Base-by-base conservation (phyloP, 2,888 invertebrate genomes). In the Tryphoninae sp. region DNA sequence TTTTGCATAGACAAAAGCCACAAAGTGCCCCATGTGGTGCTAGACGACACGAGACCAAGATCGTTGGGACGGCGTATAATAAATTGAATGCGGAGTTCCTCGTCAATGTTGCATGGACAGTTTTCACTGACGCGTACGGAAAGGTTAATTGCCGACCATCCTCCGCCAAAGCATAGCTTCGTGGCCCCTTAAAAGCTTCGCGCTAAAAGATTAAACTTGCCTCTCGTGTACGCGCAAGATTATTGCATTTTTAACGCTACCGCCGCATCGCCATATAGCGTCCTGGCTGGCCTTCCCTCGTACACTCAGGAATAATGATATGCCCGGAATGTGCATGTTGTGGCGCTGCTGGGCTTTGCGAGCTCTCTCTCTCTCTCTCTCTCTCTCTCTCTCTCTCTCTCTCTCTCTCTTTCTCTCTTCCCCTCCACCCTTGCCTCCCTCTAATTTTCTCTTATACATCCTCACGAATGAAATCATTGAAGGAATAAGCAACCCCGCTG, bases 211-310 rank as follows among this genome's bases (percentile, higher is more conserved):
- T 87, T 86, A 83, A 86, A 83, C 51, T 67, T 45, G 19, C 62
- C 64, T 55, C 49, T 68, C 51, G 64, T 73, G 58, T 55, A 59
- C 71, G 78, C 73, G 19, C 40, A 65, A 69, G 84, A 84, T 85
- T 84, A 86, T 84, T 87, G 77, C 84, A 86, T 87, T 85, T 88
- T 87, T 86, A 85, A 87, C 69, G 75, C 65, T 49, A 68, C 68
- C 22, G 26, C 78, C 59, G 67, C 71, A 45, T 71, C 68, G 40
- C 22, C 61, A 53, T 76, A 26, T 51, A 61, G 51, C 58, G 22
- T 53, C 72, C 51, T 55, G 26, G 40, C 11, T 16, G 7, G 62
- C 23, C 69, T 65, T 8, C 64, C 55, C 64, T 62, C 61, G 42
- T 69, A 76, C 68, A 68, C 73, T 73, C 76, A 26, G 69, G 45